phyloP scores from a whole-genome alignment of 1,140 invertebrate genomes.

The Agraylea sexmaculata region DNA sequence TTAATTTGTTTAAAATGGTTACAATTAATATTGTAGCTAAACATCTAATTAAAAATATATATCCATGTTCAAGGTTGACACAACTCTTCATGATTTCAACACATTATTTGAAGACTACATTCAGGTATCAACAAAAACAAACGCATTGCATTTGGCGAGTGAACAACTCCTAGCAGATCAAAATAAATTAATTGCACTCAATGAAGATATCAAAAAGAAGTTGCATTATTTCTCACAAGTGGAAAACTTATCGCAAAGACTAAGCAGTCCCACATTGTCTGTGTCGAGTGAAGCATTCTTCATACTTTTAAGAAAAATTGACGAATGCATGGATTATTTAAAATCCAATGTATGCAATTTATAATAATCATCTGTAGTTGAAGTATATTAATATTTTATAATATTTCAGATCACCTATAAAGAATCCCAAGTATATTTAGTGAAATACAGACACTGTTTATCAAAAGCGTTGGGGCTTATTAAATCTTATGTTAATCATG shows the following conservation, averaged over 20 bases:
- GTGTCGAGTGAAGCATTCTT: slow-evolving; percentile 76
- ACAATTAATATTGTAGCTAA: not conserved
- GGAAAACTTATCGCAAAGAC: slow-evolving; percentile 64
- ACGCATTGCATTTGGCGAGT: slow-evolving; percentile 77
- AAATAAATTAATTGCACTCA: slow-evolving; percentile 63
- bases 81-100: slow-evolving; percentile 57
- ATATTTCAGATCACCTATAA: slow-evolving; percentile 33
- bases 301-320: slow-evolving; percentile 69
- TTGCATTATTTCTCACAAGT: slow-evolving; percentile 79
- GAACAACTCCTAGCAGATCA: slow-evolving; percentile 82
- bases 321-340: slow-evolving; percentile 79
- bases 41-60: slow-evolving; percentile 1
- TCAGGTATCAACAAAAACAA: slow-evolving; percentile 81
- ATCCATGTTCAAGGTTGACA: slow-evolving; percentile 46
- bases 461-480: slow-evolving; percentile 67
- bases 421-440: slow-evolving; percentile 58
- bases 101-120: slow-evolving; percentile 66
- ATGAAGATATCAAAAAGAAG: slow-evolving; percentile 67
- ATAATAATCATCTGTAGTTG: not conserved
- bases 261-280: slow-evolving; percentile 66
- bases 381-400: not conserved
- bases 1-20: not conserved
- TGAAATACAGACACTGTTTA: slow-evolving; percentile 69
- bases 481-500: slow-evolving; percentile 59
- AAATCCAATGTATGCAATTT: slow-evolving; percentile 57